Percentiles rank a stretch among this genome's conserved stretches.
Conservation (phyloP, 2,113 vertebrate genomes). For the Sialia sialis region DNA sequence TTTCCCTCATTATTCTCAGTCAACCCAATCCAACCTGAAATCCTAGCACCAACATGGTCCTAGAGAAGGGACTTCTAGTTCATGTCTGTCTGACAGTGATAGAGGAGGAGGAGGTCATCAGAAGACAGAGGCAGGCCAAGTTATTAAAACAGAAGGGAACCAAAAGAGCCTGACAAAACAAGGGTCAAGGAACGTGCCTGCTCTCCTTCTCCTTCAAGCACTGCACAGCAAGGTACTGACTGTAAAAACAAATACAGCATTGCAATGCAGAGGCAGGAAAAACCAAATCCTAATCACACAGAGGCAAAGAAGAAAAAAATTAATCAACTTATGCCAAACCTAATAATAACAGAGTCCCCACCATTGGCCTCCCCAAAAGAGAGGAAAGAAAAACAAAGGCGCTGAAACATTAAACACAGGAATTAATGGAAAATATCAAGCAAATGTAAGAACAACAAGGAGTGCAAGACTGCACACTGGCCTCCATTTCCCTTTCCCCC, state of each 20-base stretch:
- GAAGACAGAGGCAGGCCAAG: not conserved
- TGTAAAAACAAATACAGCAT: constrained; percentile 45
- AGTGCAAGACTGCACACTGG: not conserved
- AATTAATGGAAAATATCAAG: constrained; percentile 54
- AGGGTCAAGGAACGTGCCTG: not conserved
- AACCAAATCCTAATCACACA: constrained; percentile 26
- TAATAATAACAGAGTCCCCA: constrained; percentile 32
- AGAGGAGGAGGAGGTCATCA: not conserved
- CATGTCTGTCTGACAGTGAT: too few relatives aligned
- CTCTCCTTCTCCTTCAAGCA: constrained; percentile 1
- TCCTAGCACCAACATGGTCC: not conserved
- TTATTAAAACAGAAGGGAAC: not conserved
- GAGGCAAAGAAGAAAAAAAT: constrained; percentile 36
- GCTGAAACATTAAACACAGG: constrained; percentile 7
- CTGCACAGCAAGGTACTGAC: constrained; percentile 36
- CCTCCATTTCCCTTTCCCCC: not conserved
- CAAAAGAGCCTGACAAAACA: not conserved
- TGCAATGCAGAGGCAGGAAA: constrained; percentile 49
- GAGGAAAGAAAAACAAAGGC: constrained; percentile 60
- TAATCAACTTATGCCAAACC: constrained; percentile 46
- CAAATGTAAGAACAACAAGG: constrained; percentile 33
- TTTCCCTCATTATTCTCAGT: not conserved
- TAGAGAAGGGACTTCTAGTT: too few relatives aligned
- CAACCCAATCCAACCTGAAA: not conserved
- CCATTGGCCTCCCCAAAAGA: constrained; percentile 11